phyloP scores from a whole-genome alignment of 2,797 vertebrate species.

The Platyrinchus mystaceus region DNA sequence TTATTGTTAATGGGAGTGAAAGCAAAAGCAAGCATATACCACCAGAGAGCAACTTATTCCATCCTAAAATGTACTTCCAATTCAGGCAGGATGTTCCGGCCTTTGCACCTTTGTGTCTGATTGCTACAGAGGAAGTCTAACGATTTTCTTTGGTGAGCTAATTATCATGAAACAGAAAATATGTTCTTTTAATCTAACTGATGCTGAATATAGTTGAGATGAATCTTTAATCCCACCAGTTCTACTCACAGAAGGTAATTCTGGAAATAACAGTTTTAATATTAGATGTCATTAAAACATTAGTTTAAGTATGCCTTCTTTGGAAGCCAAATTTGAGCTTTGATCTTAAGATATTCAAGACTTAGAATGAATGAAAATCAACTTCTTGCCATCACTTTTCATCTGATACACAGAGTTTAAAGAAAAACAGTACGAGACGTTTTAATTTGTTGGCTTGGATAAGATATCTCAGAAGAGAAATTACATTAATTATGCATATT shows the following conservation, averaged over 20 bases:
- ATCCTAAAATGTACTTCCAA: neutral
- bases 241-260: neutral
- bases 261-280: neutral
- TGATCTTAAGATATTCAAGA: constrained; percentile 7
- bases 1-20: neutral
- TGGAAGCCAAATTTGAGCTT: constrained; percentile 38
- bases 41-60: neutral
- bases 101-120: neutral
- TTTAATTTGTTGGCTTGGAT: neutral
- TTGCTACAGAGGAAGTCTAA: neutral
- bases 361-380: constrained; percentile 20
- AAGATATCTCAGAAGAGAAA: neutral
- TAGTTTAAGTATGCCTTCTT: neutral
- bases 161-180: neutral
- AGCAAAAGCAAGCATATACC: neutral
- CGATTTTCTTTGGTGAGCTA: neutral
- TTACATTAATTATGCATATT: neutral
- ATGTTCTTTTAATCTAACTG: neutral
- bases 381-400: neutral
- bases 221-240: neutral
- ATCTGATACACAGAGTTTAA: neutral
- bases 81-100: neutral
- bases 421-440: neutral
- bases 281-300: constrained; percentile 12
- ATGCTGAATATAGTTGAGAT: neutral